These are phyloP conservation scores for Limenitis arthemis DNA, from an alignment of 2,888 invertebrate genomes.

Conservation along the genomic window DNA sequence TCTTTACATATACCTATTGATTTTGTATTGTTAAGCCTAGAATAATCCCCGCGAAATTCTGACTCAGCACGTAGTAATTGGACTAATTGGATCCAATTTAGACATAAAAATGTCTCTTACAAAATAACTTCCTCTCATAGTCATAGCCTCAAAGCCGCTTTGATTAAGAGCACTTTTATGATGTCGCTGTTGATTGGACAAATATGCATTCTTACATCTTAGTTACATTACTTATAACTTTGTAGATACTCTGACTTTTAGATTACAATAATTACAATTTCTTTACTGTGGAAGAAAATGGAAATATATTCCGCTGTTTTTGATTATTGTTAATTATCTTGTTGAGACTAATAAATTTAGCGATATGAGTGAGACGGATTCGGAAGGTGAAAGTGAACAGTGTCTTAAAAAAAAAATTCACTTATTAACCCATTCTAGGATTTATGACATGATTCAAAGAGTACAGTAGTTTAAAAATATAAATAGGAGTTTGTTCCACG, in stretches of 20 bases:
- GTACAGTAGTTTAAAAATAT: slow-evolving; percentile 8
- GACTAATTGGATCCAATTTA: slow-evolving; percentile 40
- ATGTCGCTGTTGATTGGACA: slow-evolving; percentile 1
- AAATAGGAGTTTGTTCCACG: slow-evolving; percentile 26
- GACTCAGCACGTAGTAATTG: slow-evolving; percentile 29
- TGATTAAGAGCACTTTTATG: slow-evolving; percentile 20
- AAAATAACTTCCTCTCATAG: slow-evolving; percentile 21
- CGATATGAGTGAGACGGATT: too few relatives aligned
- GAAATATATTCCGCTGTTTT: too few relatives aligned
- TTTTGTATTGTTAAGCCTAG: slow-evolving; percentile 5
- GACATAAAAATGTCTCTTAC: slow-evolving; percentile 24
- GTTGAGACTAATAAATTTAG: too few relatives aligned
- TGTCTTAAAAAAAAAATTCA: too few relatives aligned
- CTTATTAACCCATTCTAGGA: too few relatives aligned
- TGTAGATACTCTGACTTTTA: too few relatives aligned
- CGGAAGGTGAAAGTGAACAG: too few relatives aligned
- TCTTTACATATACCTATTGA: background rate
- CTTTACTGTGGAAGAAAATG: too few relatives aligned
- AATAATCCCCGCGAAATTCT: slow-evolving; percentile 4
- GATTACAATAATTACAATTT: too few relatives aligned
- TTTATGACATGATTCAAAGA: background rate
- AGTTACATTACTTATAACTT: too few relatives aligned
- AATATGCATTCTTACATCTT: background rate
- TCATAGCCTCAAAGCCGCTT: slow-evolving; percentile 17
- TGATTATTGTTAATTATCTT: too few relatives aligned